Evolutionary conservation across 2,888 invertebrate species (phyloP), one percentile per base, ranked within the genome.

Genomic region (Chironomus tentans): DNA sequence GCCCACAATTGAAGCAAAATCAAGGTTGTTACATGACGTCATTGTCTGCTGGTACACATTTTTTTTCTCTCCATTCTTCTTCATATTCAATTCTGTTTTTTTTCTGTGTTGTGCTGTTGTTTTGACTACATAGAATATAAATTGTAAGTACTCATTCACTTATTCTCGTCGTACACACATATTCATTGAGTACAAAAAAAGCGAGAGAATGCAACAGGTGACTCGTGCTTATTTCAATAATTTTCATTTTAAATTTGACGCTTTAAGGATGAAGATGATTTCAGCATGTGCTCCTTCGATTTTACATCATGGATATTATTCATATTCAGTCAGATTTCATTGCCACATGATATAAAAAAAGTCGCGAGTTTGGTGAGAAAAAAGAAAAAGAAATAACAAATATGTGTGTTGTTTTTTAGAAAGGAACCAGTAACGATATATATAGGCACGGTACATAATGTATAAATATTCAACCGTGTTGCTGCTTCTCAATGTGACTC

Each of bases 401-500:
- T 56, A 18, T 56, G 56, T 56, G 38, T 38, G 38, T 38, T 38
- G 38, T 10, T 38, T 38, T 56, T 73, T 73, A 73, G 62, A 73
- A 73, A 73, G 62, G 56, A 56, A 56, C 71, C 15, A 65, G 56
- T n/a, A 56, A 56, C 21, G 21, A 65, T 65, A 22, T 65, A n/a
- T n/a, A 65, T 65, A 24, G 21, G 65, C 18, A 69, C 24, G 24
- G n/a, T 61, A 56, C 18, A 56, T 56, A 56, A 56, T 56, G 56
- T 56, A 56, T 56, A 56, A 56, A 56, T 56, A 56, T 56, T 56
- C 56, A 56, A 56, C 56, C 38, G 71, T 56, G 50, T 50, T 18
- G 71, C 71, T 18, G 71, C 71, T 18, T 56, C 56, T 73, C 72
- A 73, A 73, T 73, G 72, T 73, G 72, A 73, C 72, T 73, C 61